Conservation (phyloP, 2,113 vertebrate genomes). For the Ammospiza caudacuta region DNA sequence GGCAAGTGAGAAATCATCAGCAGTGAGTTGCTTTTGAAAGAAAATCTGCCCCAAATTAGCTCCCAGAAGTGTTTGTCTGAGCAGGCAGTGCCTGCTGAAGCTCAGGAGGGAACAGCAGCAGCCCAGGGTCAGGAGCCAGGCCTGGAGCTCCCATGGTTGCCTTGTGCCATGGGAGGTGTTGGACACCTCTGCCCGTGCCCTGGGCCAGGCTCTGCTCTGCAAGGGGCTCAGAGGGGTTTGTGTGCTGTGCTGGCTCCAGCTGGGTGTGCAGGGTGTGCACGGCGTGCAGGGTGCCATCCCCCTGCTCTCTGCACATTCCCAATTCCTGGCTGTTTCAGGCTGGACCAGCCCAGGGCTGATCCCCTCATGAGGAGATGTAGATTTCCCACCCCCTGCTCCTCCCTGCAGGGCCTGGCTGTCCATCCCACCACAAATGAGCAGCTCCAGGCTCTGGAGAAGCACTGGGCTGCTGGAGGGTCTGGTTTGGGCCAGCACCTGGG, state of each 20-base stretch:
- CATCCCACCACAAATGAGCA: background rate
- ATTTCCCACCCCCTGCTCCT: background rate
- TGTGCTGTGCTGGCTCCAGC: background rate
- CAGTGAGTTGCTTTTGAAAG: rapidly evolving
- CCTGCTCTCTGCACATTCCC: background rate
- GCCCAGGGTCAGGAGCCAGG: background rate
- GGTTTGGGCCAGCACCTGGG: background rate
- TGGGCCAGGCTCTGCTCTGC: background rate
- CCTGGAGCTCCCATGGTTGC: background rate
- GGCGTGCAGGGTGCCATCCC: background rate
- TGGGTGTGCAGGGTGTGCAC: background rate
- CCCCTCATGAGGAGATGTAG: rapidly evolving
- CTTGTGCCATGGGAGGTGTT: background rate
- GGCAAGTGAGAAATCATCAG: background rate
- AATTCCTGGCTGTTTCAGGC: background rate
- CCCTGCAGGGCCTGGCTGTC: background rate
- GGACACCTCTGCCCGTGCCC: background rate
- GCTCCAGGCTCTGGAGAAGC: background rate
- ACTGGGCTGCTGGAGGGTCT: background rate
- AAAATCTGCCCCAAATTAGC: background rate
- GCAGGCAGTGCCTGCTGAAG: background rate
- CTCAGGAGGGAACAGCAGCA: background rate
- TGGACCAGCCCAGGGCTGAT: background rate
- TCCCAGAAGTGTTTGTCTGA: background rate
- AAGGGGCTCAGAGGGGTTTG: background rate